Evolutionary conservation across 2,797 vertebrate genomes (phyloP).

Genomic region (Leptoclinus maculatus): DNA sequence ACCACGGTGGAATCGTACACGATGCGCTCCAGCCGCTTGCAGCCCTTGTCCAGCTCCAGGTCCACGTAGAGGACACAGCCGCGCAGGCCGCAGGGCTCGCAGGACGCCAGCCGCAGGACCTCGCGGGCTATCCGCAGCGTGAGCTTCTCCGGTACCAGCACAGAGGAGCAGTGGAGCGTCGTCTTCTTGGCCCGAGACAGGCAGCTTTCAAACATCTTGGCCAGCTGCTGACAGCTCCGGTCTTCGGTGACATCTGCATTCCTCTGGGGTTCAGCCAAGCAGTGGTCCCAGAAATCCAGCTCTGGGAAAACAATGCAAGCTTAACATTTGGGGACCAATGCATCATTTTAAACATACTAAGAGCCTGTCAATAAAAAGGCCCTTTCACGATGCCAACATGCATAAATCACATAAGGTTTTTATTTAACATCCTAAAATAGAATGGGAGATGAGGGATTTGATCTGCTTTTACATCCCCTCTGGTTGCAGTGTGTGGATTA

Average conservation of each 20-base stretch:
- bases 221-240: constrained; percentile 85
- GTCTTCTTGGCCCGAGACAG: constrained; percentile 89
- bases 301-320: constrained; percentile 71
- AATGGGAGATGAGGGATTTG: background rate
- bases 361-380: background rate
- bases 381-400: background rate
- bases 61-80: constrained; percentile 88
- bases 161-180: constrained; percentile 87
- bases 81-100: constrained; percentile 90
- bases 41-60: constrained; percentile 87
- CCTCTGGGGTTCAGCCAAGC: constrained; percentile 82
- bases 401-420: background rate
- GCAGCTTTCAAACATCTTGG: constrained; percentile 88
- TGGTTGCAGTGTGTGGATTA: background rate
- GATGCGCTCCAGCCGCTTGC: constrained; percentile 87
- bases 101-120: constrained; percentile 85
- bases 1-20: constrained; percentile 86
- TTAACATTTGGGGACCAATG: background rate
- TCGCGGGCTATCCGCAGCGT: constrained; percentile 86
- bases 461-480: background rate
- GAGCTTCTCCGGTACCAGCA: constrained; percentile 90
- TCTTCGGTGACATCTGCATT: constrained; percentile 82
- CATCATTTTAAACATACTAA: background rate
- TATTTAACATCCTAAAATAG: background rate
- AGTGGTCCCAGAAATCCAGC: constrained; percentile 88